A percentile compares a stretch with the other conserved stretches of the same genome.
phyloP scores from a whole-genome alignment of 2,888 invertebrate species.

The Tiphia femorata region DNA sequence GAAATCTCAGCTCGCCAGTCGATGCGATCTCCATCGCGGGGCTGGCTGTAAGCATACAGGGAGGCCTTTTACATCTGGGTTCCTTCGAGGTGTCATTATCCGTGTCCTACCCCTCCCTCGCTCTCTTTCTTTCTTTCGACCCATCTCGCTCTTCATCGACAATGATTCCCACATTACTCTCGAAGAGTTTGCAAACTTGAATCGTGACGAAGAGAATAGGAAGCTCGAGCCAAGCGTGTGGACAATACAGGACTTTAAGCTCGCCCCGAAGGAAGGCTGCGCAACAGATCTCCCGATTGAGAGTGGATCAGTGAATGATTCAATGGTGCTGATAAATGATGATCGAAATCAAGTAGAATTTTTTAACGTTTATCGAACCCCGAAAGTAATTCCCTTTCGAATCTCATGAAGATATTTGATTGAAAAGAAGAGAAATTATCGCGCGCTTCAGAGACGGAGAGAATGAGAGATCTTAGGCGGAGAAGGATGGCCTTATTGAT shows the following conservation, averaged over 20 bases:
- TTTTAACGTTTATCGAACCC: too few relatives aligned
- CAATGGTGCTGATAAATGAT: too few relatives aligned
- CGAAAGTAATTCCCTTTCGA: too few relatives aligned
- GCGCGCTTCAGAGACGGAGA: too few relatives aligned
- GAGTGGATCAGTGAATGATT: not conserved
- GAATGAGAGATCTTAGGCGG: too few relatives aligned
- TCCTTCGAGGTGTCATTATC: constrained; percentile 18
- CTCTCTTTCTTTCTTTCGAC: not conserved
- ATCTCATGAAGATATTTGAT: too few relatives aligned
- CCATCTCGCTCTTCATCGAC: not conserved
- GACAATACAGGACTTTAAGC: constrained; percentile 53
- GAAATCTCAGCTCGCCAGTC: constrained; percentile 59
- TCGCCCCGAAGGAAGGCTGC: constrained; percentile 46
- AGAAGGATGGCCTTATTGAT: too few relatives aligned
- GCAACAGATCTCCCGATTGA: constrained; percentile 15
- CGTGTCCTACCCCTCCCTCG: not conserved
- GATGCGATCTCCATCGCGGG: constrained; percentile 54
- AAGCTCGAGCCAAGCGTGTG: constrained; percentile 61
- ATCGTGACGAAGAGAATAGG: constrained; percentile 17
- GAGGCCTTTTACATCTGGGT: constrained; percentile 57
- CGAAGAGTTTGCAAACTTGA: not conserved
- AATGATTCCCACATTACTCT: too few relatives aligned
- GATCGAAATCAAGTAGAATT: too few relatives aligned
- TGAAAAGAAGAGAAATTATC: too few relatives aligned
- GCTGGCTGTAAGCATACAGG: constrained; percentile 66